Evolutionary conservation across 53 echinoderm and acorn worm species (phyloP).

Genomic region (Holothuria leucospilota): DNA sequence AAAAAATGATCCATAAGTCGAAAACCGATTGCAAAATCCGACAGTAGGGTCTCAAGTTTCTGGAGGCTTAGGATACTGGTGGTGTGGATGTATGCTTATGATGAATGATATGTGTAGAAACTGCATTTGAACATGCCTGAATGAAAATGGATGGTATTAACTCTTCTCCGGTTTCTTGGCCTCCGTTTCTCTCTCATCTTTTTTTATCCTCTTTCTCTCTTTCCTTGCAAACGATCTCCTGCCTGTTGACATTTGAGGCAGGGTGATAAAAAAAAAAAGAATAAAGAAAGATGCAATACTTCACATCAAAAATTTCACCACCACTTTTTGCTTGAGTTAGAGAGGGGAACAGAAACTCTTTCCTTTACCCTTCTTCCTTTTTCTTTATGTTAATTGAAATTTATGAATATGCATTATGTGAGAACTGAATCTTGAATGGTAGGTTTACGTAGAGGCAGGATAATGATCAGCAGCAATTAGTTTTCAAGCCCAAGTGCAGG

Average conservation of each 20-base stretch:
- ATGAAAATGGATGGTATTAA: constrained; percentile 29
- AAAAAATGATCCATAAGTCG: no score
- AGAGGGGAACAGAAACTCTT: constrained; percentile 24
- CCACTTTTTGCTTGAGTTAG: constrained; percentile 27
- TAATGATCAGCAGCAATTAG: no score
- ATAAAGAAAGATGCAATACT: no score
- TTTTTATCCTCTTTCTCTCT: background rate
- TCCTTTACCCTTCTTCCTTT: background rate
- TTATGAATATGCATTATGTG: no score
- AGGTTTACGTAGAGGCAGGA: no score
- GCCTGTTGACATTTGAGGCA: background rate
- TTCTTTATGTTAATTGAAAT: no score
- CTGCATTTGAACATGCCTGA: constrained; percentile 5
- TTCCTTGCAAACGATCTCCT: background rate
- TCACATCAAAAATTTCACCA: constrained; percentile 1
- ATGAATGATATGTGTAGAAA: constrained; percentile 30
- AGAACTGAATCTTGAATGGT: background rate
- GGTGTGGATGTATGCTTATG: constrained; percentile 5
- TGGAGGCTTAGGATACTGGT: no score
- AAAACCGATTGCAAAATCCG: no score
- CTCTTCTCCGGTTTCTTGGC: constrained; percentile 13
- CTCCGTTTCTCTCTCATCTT: constrained; percentile 15
- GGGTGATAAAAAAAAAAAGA: background rate
- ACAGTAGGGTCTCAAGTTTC: no score
- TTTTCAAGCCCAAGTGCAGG: no score